A percentile compares a stretch with the other conserved stretches of the same genome.
Evolutionary conservation across 2,797 vertebrate species (phyloP).

Genomic region (Paratrypauchen microcephalus): DNA sequence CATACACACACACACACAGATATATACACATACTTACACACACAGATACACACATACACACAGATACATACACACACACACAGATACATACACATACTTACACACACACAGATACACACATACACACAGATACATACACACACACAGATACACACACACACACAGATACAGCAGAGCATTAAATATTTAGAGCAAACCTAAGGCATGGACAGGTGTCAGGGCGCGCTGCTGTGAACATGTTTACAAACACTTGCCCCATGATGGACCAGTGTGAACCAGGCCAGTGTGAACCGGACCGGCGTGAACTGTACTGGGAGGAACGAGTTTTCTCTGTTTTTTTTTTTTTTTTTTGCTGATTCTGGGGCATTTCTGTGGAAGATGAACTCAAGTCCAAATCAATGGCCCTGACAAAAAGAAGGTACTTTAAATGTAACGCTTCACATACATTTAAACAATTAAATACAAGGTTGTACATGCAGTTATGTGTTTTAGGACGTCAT

Average conservation of each 20-base stretch:
- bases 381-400: background rate
- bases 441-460: background rate
- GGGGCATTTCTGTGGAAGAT: background rate
- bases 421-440: background rate
- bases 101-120: too few relatives aligned
- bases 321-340: background rate
- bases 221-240: background rate
- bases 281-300: too few relatives aligned
- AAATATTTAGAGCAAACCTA: constrained; percentile 1
- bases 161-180: too few relatives aligned
- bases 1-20: too few relatives aligned
- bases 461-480: too few relatives aligned
- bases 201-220: background rate
- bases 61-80: too few relatives aligned
- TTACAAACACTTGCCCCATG: background rate
- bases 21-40: too few relatives aligned
- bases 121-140: too few relatives aligned
- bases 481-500: background rate
- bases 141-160: too few relatives aligned
- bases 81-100: too few relatives aligned
- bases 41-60: too few relatives aligned
- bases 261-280: background rate
- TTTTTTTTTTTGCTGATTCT: background rate
- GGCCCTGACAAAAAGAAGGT: background rate
- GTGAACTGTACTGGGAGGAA: too few relatives aligned